Evolutionary conservation across 2,113 vertebrate species (phyloP).

Genomic region (Clupea harengus): DNA sequence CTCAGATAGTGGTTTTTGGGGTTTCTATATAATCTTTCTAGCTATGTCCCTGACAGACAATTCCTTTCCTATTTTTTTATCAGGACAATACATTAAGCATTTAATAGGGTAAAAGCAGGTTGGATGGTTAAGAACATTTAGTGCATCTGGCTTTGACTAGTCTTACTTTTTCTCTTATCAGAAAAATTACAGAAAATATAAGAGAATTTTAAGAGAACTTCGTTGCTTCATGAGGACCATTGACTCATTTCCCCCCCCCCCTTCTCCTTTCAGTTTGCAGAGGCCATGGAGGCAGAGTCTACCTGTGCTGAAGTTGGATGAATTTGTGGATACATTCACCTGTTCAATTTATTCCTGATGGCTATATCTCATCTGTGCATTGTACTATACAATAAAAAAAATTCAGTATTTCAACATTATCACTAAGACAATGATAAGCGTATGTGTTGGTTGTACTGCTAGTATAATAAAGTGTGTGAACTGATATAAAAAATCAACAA

Average conservation of each 20-base stretch:
- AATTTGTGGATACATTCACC: constrained; percentile 36
- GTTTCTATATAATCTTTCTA: too few species aligned
- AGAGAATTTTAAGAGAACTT: too few species aligned
- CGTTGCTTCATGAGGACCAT: too few species aligned
- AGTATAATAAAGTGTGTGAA: not conserved
- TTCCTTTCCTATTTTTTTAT: too few species aligned
- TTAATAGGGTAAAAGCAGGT: too few species aligned
- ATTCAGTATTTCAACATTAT: not conserved
- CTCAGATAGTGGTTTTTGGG: not conserved
- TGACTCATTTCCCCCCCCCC: too few species aligned
- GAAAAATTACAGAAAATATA: too few species aligned
- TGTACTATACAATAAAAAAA: not conserved
- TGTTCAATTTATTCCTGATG: not conserved
- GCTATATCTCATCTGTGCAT: not conserved
- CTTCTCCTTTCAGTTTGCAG: constrained; percentile 64
- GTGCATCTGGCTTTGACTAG: too few species aligned
- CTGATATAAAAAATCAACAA: not conserved
- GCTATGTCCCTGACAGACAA: too few species aligned
- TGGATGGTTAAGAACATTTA: too few species aligned
- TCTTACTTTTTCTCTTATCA: too few species aligned
- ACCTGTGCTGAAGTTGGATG: constrained; percentile 66
- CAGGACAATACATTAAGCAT: too few species aligned
- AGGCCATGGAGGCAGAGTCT: constrained; percentile 70
- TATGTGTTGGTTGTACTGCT: not conserved
- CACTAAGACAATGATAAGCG: not conserved